phyloP scores from a whole-genome alignment of 1,140 invertebrate species.

The Drosophila obscura region DNA sequence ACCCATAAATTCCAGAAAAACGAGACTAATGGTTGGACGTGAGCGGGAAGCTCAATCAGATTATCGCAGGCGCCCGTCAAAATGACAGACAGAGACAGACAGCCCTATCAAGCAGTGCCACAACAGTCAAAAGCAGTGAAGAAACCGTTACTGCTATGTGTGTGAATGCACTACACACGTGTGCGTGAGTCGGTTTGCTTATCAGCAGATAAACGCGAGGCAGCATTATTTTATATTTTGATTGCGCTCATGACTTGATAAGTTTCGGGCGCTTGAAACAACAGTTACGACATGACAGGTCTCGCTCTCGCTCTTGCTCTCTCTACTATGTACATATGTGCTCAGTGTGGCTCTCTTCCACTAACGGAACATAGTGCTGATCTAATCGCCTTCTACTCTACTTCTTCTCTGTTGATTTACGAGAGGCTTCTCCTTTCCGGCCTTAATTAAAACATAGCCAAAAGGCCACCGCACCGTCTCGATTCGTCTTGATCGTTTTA shows the following conservation, averaged over 20 bases:
- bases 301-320: no score
- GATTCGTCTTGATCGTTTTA: constrained; percentile 49
- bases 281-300: no score
- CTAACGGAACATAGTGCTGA: constrained; percentile 35
- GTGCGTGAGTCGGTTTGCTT: constrained; percentile 52
- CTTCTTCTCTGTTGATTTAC: constrained; percentile 32
- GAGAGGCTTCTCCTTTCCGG: constrained; percentile 33
- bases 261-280: constrained; percentile 28
- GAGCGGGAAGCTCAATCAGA: constrained; percentile 53
- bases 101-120: constrained; percentile 44
- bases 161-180: constrained; percentile 9
- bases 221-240: constrained; percentile 50
- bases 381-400: constrained; percentile 40
- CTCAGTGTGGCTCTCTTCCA: background rate
- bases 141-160: background rate
- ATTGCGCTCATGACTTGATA: constrained; percentile 63
- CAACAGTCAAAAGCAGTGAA: constrained; percentile 15
- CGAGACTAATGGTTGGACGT: constrained; percentile 19
- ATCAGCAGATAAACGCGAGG: constrained; percentile 65
- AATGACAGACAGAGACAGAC: constrained; percentile 38
- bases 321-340: background rate
- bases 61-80: constrained; percentile 49
- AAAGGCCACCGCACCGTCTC: constrained; percentile 9
- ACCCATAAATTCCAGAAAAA: constrained; percentile 12
- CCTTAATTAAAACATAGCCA: constrained; percentile 56